Evolutionary conservation across 1,140 invertebrate species (phyloP).

Genomic region (Zaprionus davidi): DNA sequence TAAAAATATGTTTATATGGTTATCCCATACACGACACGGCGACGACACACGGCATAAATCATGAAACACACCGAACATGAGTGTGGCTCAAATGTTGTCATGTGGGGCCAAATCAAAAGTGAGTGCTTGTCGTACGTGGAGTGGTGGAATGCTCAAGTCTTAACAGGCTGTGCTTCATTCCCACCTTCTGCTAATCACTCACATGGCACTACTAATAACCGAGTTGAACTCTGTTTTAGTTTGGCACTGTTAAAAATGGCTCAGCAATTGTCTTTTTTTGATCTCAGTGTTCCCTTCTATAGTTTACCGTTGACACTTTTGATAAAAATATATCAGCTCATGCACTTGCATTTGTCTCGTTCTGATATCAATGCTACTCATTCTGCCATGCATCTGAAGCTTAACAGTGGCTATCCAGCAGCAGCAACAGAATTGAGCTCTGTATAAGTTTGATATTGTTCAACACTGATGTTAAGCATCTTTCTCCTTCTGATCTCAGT

Average conservation of each 20-base stretch:
- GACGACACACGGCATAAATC: constrained; percentile 58
- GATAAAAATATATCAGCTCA: too few species aligned
- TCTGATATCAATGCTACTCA: too few species aligned
- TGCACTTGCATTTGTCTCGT: too few species aligned
- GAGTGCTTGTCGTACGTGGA: background rate
- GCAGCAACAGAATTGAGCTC: too few species aligned
- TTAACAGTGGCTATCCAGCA: too few species aligned
- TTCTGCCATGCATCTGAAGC: too few species aligned
- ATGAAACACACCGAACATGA: constrained; percentile 39
- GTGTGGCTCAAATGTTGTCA: constrained; percentile 4
- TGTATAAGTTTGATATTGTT: too few species aligned
- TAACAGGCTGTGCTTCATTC: background rate
- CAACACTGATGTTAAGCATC: background rate
- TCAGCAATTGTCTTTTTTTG: background rate
- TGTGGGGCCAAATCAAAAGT: constrained; percentile 10
- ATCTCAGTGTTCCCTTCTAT: background rate
- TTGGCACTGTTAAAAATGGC: background rate
- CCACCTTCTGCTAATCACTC: background rate
- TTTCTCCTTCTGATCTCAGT: background rate
- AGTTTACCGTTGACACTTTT: too few species aligned
- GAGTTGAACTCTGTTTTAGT: background rate
- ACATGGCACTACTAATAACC: background rate
- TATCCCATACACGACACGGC: constrained; percentile 32
- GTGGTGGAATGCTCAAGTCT: background rate
- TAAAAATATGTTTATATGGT: constrained; percentile 71